These are phyloP conservation scores for Sinopyrophorus schimmeli DNA, from an alignment of 2,888 invertebrate genomes.

Conservation along the genomic window DNA sequence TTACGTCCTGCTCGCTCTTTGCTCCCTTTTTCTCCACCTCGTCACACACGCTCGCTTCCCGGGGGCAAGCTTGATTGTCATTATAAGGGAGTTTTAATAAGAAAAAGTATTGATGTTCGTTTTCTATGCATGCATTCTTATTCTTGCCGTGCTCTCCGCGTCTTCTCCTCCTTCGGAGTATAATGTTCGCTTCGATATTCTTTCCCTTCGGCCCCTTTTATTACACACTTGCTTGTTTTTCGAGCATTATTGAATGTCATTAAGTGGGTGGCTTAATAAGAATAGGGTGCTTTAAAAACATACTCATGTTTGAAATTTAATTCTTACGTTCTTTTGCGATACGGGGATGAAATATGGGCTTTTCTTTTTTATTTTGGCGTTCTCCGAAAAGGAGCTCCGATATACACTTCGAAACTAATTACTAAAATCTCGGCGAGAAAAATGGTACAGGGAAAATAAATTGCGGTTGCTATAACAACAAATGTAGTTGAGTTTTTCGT, in stretches of 20 bases:
- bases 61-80: slow-evolving; percentile 52
- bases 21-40: slow-evolving; percentile 31
- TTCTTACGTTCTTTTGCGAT: slow-evolving; percentile 15
- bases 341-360: slow-evolving; percentile 9
- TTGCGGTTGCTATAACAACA: too few species aligned
- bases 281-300: slow-evolving; percentile 30
- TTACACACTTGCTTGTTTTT: slow-evolving; percentile 35
- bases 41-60: slow-evolving; percentile 48
- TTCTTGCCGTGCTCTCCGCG: slow-evolving; percentile 50
- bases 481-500: too few species aligned
- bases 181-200: slow-evolving; percentile 28
- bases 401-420: too few species aligned
- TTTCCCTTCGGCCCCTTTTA: slow-evolving; percentile 40
- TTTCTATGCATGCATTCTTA: slow-evolving; percentile 56
- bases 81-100: slow-evolving; percentile 57
- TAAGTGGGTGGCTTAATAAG: slow-evolving; percentile 32
- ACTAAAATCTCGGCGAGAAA: too few species aligned
- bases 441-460: too few species aligned
- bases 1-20: slow-evolving; percentile 35
- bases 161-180: slow-evolving; percentile 28
- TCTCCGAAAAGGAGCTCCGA: too few species aligned
- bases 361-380: slow-evolving; percentile 7
- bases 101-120: slow-evolving; percentile 56
- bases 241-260: slow-evolving; percentile 33
- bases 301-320: slow-evolving; percentile 29